These are phyloP conservation scores for Drosophila setosimentum DNA, from an alignment of 2,888 invertebrate species.

Conservation along the genomic window DNA sequence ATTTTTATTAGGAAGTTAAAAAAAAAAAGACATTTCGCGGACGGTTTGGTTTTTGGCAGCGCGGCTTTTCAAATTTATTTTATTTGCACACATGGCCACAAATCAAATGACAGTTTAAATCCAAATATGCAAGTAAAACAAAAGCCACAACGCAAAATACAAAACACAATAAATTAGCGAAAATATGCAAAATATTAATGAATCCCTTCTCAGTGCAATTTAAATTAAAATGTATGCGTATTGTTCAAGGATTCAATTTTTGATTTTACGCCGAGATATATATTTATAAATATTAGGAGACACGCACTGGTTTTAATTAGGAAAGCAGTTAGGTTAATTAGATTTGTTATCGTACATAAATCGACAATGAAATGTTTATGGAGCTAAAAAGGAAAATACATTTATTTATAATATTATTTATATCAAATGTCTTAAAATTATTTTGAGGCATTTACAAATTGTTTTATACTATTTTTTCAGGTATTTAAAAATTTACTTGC, in stretches of 20 bases:
- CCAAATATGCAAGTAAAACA: constrained; percentile 17
- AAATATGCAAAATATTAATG: constrained; percentile 56
- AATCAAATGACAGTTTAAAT: constrained; percentile 52
- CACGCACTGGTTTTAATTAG: constrained; percentile 42
- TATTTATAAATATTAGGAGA: constrained; percentile 24
- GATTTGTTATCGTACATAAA: constrained; percentile 4
- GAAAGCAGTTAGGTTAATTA: constrained; percentile 39
- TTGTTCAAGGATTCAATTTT: constrained; percentile 29
- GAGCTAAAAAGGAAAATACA: background rate
- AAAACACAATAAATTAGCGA: constrained; percentile 45
- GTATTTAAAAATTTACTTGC: background rate
- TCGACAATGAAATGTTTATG: background rate
- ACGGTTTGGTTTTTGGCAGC: constrained; percentile 42
- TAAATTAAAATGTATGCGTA: constrained; percentile 52
- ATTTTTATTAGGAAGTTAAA: constrained; percentile 24
- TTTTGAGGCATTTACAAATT: too few relatives aligned
- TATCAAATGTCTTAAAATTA: background rate
- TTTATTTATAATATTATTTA: background rate
- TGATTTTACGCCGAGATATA: constrained; percentile 30
- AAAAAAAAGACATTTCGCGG: constrained; percentile 55
- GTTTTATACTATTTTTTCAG: background rate
- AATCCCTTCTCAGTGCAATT: constrained; percentile 31
- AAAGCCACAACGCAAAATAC: constrained; percentile 29
- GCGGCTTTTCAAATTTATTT: constrained; percentile 38
- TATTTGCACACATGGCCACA: constrained; percentile 55